phyloP scores from a whole-genome alignment of 2,888 invertebrate genomes.

The Tupiocoris notatus region DNA sequence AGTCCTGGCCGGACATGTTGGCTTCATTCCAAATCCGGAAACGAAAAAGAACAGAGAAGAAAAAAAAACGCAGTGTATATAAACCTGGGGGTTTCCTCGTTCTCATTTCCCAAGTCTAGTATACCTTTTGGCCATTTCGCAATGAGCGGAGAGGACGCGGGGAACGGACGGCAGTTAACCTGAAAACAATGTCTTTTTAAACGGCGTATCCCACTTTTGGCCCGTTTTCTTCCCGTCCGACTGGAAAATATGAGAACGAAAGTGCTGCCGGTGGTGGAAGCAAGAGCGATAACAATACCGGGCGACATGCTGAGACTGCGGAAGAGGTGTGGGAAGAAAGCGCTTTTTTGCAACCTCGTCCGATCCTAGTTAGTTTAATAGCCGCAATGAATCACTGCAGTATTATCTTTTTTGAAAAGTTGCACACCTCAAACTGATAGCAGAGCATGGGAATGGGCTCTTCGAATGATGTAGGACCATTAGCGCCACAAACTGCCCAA shows the following conservation, averaged over 20 bases:
- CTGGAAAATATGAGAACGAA: not conserved
- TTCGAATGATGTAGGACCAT: too few relatives aligned
- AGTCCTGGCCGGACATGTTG: not conserved
- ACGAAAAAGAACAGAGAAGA: not conserved
- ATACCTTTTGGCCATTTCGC: not conserved
- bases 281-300: not conserved
- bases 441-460: too few relatives aligned
- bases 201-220: not conserved
- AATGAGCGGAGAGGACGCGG: not conserved
- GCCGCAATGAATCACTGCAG: not conserved
- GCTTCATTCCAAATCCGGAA: not conserved
- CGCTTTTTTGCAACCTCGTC: not conserved
- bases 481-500: too few relatives aligned
- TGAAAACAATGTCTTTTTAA: slow-evolving; percentile 35
- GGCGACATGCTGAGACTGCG: too few relatives aligned
- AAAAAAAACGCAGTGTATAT: not conserved
- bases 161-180: slow-evolving; percentile 27
- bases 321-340: too few relatives aligned
- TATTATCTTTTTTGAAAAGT: too few relatives aligned
- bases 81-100: not conserved
- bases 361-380: not conserved
- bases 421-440: too few relatives aligned
- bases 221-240: not conserved
- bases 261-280: not conserved
- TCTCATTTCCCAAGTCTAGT: not conserved